Conservation (phyloP, 2,113 vertebrate species). For the Lampris incognitus region DNA sequence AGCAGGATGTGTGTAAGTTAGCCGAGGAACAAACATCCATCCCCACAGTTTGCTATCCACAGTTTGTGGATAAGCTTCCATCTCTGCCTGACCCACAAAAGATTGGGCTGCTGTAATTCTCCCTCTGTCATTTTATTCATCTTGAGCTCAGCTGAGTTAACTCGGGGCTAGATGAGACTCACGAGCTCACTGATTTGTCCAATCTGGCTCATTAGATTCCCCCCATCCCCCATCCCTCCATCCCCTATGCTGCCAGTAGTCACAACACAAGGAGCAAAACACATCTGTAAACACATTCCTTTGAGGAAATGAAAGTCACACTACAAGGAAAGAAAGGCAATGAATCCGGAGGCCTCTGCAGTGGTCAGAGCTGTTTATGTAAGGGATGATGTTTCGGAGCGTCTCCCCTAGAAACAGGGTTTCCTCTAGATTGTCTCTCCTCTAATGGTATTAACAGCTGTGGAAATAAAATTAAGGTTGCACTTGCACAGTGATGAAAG, state of each 20-base stretch:
- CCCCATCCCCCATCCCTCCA: constrained; percentile 26
- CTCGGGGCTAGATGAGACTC: not conserved
- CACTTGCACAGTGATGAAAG: not conserved
- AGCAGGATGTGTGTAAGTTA: not conserved
- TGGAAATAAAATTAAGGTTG: not conserved
- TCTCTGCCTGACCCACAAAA: too few relatives aligned
- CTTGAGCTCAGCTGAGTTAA: constrained; percentile 39
- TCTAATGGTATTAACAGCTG: not conserved
- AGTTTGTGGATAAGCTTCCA: too few relatives aligned
- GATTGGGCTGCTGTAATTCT: not conserved
- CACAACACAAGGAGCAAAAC: constrained; percentile 51
- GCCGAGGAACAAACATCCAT: not conserved
- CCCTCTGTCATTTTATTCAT: constrained; percentile 3
- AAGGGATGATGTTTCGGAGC: not conserved
- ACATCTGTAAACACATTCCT: constrained; percentile 62
- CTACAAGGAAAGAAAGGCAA: constrained; percentile 6
- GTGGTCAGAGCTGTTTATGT: not conserved
- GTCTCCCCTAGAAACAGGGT: not conserved
- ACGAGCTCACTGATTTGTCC: constrained; percentile 20
- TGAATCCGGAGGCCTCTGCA: too few relatives aligned
- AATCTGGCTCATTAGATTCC: not conserved
- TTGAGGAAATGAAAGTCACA: constrained; percentile 30
- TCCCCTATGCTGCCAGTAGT: not conserved
- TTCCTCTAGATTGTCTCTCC: not conserved
- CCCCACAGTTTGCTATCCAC: too few relatives aligned